phyloP scores from a whole-genome alignment of 2,888 invertebrate genomes.

The Pyralis farinalis region DNA sequence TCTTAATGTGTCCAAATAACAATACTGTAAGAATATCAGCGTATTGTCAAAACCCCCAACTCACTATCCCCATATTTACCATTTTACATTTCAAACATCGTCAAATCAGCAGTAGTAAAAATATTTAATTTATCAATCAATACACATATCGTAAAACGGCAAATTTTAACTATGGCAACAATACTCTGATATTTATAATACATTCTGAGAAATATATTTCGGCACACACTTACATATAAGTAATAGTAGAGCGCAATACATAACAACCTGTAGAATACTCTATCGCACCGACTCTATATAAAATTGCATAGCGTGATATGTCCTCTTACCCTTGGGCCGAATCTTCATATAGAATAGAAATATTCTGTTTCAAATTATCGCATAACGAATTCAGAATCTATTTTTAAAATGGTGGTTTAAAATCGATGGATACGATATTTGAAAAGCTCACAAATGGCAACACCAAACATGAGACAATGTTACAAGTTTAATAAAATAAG shows the following conservation, averaged over 20 bases:
- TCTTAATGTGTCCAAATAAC: too few species aligned
- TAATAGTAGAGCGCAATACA: conserved; percentile 25
- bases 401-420: not conserved
- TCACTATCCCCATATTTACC: too few species aligned
- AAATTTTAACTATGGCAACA: not conserved
- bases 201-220: conserved; percentile 29
- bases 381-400: too few species aligned
- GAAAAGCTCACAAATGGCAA: not conserved
- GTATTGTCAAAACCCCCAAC: too few species aligned
- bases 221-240: conserved; percentile 13
- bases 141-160: too few species aligned
- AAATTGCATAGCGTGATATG: conserved; percentile 52
- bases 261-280: conserved; percentile 52
- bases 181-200: not conserved
- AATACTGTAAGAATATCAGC: too few species aligned
- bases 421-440: not conserved
- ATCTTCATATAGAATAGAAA: conserved; percentile 9
- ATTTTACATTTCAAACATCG: too few species aligned
- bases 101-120: too few species aligned
- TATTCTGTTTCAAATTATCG: too few species aligned
- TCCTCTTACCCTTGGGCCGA: conserved; percentile 43
- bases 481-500: too few species aligned
- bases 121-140: too few species aligned
- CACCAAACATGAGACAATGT: too few species aligned
- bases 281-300: conserved; percentile 44